These are phyloP conservation scores for Elegia similella DNA, from an alignment of 2,888 invertebrate genomes.

Conservation along the genomic window DNA sequence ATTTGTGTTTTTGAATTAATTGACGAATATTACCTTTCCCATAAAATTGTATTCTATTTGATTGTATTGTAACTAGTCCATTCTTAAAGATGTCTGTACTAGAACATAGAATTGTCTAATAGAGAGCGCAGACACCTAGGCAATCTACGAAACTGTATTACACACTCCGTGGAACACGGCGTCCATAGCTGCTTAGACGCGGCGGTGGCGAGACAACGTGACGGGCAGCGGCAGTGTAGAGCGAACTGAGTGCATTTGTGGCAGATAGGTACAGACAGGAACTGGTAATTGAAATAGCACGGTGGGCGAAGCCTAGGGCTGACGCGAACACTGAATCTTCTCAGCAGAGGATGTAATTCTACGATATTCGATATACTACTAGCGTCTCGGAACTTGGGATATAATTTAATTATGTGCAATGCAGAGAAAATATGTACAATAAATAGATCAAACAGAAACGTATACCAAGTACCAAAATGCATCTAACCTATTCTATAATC, in stretches of 20 bases:
- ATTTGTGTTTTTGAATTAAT: too few relatives aligned
- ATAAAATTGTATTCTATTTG: too few relatives aligned
- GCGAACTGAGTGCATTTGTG: constrained; percentile 4
- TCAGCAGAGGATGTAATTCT: too few relatives aligned
- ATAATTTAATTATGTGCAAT: too few relatives aligned
- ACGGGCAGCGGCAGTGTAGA: background rate
- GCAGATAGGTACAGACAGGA: constrained; percentile 1
- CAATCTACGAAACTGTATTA: constrained; percentile 16
- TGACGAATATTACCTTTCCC: too few relatives aligned
- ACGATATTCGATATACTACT: too few relatives aligned
- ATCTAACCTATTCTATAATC: too few relatives aligned
- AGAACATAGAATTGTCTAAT: constrained; percentile 24
- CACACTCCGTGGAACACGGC: constrained; percentile 4
- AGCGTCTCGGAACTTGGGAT: too few relatives aligned
- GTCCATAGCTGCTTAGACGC: constrained; percentile 3
- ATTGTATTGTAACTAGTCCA: too few relatives aligned
- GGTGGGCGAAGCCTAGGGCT: constrained; percentile 3
- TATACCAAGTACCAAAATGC: too few relatives aligned
- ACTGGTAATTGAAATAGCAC: constrained; percentile 21
- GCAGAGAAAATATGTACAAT: too few relatives aligned
- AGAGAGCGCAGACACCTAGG: constrained; percentile 21
- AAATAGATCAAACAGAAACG: too few relatives aligned
- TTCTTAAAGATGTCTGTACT: background rate
- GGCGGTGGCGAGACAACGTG: background rate
- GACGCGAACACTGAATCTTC: background rate